phyloP scores from a whole-genome alignment of 2,113 vertebrate species.

The Hemichromis elongatus region DNA sequence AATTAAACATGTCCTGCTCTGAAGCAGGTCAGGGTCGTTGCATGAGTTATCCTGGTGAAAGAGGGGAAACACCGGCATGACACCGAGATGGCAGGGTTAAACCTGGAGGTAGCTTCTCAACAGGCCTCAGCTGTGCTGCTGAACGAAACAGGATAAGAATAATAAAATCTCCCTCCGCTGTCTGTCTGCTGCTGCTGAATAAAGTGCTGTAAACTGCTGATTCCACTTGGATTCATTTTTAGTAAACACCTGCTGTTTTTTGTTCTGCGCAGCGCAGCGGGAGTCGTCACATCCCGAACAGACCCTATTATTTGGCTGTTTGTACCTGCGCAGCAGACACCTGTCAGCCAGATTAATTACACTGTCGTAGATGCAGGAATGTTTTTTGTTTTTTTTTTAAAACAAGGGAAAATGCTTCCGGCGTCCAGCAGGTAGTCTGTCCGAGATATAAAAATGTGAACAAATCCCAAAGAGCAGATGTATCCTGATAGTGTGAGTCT shows the following conservation, averaged over 20 bases:
- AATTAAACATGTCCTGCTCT: neutral
- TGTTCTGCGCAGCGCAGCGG: neutral
- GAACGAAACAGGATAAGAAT: conserved; percentile 7
- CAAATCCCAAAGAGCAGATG: conserved; percentile 35
- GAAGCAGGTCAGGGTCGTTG: neutral
- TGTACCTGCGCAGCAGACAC: conserved; percentile 53
- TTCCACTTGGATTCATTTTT: conserved; percentile 37
- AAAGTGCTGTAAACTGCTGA: conserved; percentile 48
- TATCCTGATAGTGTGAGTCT: neutral
- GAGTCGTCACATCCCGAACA: conserved; percentile 41
- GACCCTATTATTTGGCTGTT: conserved; percentile 59
- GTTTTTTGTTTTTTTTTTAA: neutral
- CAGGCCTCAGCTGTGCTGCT: neutral
- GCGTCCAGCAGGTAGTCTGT: conserved; percentile 4
- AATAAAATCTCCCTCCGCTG: neutral
- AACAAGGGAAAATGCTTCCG: conserved; percentile 2
- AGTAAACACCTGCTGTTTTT: conserved; percentile 47
- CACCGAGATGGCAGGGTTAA: neutral
- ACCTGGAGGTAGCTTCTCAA: neutral
- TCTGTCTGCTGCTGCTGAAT: neutral
- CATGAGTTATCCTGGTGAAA: neutral
- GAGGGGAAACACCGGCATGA: neutral
- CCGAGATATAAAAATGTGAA: neutral
- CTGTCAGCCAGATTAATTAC: conserved; percentile 63
- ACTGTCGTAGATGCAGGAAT: conserved; percentile 13